A percentile compares a stretch with the other conserved stretches of the same genome.
These are phyloP conservation scores for Plusia festucae DNA, from an alignment of 2,888 invertebrate genomes.

Conservation along the genomic window DNA sequence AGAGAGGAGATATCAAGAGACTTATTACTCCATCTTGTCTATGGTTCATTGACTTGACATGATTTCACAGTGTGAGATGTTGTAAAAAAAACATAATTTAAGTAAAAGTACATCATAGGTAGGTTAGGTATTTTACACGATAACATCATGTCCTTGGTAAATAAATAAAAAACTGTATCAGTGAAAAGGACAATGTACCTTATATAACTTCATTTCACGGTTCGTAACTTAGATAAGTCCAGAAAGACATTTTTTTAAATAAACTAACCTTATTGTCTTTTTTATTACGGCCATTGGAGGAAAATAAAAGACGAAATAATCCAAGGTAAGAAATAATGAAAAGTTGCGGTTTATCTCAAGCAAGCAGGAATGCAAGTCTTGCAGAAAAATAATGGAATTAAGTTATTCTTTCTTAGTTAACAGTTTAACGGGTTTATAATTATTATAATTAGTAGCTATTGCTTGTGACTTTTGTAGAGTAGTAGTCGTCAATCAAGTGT, in stretches of 20 bases:
- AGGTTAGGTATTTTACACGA: too few species aligned
- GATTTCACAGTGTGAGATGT: background rate
- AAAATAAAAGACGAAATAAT: constrained; percentile 1
- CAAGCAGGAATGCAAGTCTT: background rate
- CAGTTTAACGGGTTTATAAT: background rate
- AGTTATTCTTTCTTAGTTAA: background rate
- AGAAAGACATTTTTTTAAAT: background rate
- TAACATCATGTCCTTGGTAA: too few species aligned
- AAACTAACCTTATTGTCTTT: background rate
- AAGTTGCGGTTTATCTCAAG: constrained; percentile 2
- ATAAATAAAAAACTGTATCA: too few species aligned
- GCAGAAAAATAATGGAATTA: background rate
- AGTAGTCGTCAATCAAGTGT: too few species aligned
- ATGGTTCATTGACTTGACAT: background rate
- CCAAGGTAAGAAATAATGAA: background rate
- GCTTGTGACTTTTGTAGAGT: too few species aligned
- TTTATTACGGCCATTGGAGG: background rate
- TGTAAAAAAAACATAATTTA: too few species aligned
- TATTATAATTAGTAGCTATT: background rate
- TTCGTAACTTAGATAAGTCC: background rate
- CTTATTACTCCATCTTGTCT: background rate
- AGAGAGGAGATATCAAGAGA: background rate
- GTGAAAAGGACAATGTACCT: background rate
- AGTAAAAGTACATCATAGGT: too few species aligned
- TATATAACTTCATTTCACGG: background rate